Percentiles rank a stretch among this genome's conserved stretches.
These are phyloP conservation scores for Mus pahari DNA, from an alignment of 2,113 vertebrate genomes.

Conservation along the genomic window DNA sequence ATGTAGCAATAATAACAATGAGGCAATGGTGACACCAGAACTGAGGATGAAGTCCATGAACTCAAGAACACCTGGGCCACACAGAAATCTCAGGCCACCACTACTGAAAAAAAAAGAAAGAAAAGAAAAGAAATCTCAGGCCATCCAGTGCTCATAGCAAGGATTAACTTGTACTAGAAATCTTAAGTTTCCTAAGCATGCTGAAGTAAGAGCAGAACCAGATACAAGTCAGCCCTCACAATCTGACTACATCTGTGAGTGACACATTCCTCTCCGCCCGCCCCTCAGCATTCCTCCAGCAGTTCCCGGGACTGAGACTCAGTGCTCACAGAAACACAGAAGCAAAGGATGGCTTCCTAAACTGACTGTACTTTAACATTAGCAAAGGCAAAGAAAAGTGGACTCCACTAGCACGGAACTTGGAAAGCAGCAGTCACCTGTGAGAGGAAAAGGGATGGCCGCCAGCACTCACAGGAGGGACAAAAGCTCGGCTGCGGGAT, in stretches of 20 bases:
- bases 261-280: neutral
- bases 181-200: constrained; percentile 48
- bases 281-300: neutral
- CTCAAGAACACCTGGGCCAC: neutral
- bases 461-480: neutral
- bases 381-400: neutral
- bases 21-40: neutral
- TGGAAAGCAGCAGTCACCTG: neutral
- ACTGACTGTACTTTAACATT: neutral
- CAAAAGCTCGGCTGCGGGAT: neutral
- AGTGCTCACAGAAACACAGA: neutral
- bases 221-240: neutral
- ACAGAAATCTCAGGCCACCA: neutral
- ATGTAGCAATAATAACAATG: neutral
- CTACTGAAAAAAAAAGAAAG: too few species aligned
- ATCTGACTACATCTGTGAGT: neutral
- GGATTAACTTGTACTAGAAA: neutral
- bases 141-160: neutral
- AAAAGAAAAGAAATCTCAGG: neutral
- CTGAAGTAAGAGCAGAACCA: constrained; percentile 1
- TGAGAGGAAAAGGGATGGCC: neutral
- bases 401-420: neutral
- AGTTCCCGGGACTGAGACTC: neutral
- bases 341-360: neutral
- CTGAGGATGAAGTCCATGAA: neutral